Percentiles rank a stretch among this genome's conserved stretches.
Conservation (phyloP, 2,113 vertebrate species). For the Collichthys lucidus region DNA sequence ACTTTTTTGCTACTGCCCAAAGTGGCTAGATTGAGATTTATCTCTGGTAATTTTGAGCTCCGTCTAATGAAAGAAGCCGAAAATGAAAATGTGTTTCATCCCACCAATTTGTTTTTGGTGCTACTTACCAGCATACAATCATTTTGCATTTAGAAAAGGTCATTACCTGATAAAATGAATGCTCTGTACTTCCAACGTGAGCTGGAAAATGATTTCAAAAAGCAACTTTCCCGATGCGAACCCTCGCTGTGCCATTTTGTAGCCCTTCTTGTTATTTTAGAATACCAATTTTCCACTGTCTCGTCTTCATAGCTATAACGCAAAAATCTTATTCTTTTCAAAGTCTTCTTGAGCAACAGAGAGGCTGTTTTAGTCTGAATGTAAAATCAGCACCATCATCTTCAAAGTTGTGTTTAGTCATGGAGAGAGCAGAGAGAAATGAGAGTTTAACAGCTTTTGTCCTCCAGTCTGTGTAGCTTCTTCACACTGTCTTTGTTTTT, state of each 20-base stretch:
- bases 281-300: slow-evolving; percentile 34
- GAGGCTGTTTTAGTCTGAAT: slow-evolving; percentile 17
- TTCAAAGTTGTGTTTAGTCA: slow-evolving; percentile 35
- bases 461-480: not conserved
- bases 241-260: not conserved
- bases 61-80: not conserved
- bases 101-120: not conserved
- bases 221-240: slow-evolving; percentile 17
- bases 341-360: slow-evolving; percentile 7
- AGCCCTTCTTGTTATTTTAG: not conserved
- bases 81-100: slow-evolving; percentile 10
- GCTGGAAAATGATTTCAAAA: slow-evolving; percentile 4
- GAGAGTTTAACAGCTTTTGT: slow-evolving; percentile 22
- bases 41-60: not conserved
- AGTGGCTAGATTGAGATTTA: not conserved
- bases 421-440: slow-evolving; percentile 15
- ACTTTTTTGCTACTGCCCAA: not conserved
- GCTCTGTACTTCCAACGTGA: slow-evolving; percentile 27
- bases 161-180: slow-evolving; percentile 33
- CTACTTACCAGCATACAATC: slow-evolving; percentile 21
- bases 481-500: slow-evolving; percentile 1
- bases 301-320: slow-evolving; percentile 9
- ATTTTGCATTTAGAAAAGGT: slow-evolving; percentile 46
- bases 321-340: slow-evolving; percentile 32
- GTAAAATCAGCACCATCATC: slow-evolving; percentile 12